A percentile compares a stretch with the other conserved stretches of the same genome.
phyloP scores from a whole-genome alignment of 1,140 invertebrate genomes.

The Apis florea region DNA sequence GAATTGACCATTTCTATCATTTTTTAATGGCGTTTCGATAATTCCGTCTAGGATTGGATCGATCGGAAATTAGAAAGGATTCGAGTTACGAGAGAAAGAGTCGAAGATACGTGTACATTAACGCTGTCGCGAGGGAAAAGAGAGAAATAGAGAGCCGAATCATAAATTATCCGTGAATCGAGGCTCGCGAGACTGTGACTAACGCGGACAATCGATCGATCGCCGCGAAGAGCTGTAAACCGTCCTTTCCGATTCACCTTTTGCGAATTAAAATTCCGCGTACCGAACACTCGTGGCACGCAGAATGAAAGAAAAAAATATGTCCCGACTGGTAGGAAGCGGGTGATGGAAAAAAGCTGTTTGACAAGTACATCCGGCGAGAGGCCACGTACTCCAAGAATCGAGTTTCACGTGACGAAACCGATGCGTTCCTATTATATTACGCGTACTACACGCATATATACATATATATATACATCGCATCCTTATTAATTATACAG shows the following conservation, averaged over 20 bases:
- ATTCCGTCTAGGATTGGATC: no score
- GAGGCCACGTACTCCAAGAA: background rate
- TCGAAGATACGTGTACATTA: no score
- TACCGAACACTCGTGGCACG: background rate
- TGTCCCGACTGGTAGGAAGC: background rate
- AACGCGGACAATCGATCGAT: slow-evolving; percentile 1
- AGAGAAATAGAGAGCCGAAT: background rate
- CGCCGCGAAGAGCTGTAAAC: slow-evolving; percentile 23
- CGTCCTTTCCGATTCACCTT: slow-evolving; percentile 29
- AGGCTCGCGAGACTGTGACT: slow-evolving; percentile 1
- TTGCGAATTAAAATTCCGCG: slow-evolving; percentile 33
- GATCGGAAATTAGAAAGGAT: no score
- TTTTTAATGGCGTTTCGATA: no score
- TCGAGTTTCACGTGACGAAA: slow-evolving; percentile 5
- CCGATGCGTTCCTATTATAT: background rate
- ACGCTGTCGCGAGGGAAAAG: no score
- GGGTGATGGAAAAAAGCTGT: slow-evolving; percentile 22
- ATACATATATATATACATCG: no score
- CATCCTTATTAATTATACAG: no score
- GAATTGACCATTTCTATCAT: no score
- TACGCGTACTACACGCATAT: background rate
- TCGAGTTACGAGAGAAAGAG: no score
- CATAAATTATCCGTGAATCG: slow-evolving; percentile 35
- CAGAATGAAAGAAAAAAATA: slow-evolving; percentile 20
- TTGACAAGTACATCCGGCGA: slow-evolving; percentile 31